phyloP scores from a whole-genome alignment of 2,888 invertebrate species.

The Acrobasis suavella region DNA sequence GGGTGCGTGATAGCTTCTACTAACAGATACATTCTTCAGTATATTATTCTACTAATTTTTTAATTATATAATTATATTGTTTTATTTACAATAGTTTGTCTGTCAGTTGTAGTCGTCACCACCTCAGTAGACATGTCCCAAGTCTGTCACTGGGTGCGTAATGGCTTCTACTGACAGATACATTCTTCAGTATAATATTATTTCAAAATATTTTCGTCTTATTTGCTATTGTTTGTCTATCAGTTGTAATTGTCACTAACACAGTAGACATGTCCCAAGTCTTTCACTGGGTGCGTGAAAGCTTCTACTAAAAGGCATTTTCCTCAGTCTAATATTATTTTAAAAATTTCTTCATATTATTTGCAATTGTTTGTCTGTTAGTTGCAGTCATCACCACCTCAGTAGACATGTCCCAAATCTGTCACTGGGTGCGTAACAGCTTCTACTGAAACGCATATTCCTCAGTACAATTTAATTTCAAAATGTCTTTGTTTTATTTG shows the following conservation, averaged over 20 bases:
- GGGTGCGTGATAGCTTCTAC: slow-evolving; percentile 26
- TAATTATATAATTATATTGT: no score
- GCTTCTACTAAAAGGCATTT: not conserved
- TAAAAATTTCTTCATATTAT: not conserved
- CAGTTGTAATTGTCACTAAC: not conserved
- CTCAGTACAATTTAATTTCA: not conserved
- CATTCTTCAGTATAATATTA: not conserved
- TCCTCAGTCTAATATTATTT: not conserved
- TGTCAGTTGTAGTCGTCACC: no score
- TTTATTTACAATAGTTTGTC: no score
- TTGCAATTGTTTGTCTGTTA: not conserved
- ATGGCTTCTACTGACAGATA: not conserved
- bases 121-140: no score
- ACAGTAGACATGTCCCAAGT: not conserved
- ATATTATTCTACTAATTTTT: no score
- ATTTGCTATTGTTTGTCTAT: not conserved
- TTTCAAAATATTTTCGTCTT: not conserved
- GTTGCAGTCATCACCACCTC: no score
- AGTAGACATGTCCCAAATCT: no score
- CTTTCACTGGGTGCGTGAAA: not conserved
- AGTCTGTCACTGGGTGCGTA: no score
- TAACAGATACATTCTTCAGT: no score
- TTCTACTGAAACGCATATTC: slow-evolving; percentile 8
- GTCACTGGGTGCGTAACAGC: slow-evolving; percentile 3
- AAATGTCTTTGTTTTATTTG: no score